Conservation (phyloP, 2,113 vertebrate species). For the Donacobius atricapilla region DNA sequence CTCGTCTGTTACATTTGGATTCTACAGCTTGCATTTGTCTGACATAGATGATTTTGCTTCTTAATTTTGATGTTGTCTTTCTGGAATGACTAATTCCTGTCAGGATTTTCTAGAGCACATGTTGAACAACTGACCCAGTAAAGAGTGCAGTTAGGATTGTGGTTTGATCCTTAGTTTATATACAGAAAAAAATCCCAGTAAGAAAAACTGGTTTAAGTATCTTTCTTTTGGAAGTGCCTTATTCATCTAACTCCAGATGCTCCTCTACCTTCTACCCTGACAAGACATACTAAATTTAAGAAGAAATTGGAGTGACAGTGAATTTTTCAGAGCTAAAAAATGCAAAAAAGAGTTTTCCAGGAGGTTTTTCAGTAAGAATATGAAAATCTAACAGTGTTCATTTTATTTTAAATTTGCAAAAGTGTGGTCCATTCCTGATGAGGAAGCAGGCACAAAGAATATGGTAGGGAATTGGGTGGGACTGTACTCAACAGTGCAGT, state of each 20-base stretch:
- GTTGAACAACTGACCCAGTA: background rate
- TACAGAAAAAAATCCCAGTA: background rate
- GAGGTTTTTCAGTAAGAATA: background rate
- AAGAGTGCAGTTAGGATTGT: background rate
- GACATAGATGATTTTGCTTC: accelerated
- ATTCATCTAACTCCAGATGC: background rate
- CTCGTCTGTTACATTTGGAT: background rate
- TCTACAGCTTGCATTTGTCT: background rate
- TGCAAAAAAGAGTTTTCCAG: background rate
- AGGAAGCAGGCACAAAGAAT: background rate
- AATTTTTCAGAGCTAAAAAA: background rate
- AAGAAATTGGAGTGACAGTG: background rate
- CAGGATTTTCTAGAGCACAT: background rate
- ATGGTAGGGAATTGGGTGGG: background rate
- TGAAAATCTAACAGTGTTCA: accelerated
- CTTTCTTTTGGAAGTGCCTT: background rate
- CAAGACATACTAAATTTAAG: background rate
- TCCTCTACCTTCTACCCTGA: background rate
- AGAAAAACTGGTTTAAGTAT: background rate
- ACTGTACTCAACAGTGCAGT: background rate
- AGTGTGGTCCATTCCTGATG: background rate
- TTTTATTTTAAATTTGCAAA: background rate
- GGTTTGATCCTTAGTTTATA: background rate
- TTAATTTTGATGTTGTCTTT: background rate
- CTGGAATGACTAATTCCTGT: background rate